Conservation (phyloP, 2,888 invertebrate species). For the Caenorhabditis sp. region DNA sequence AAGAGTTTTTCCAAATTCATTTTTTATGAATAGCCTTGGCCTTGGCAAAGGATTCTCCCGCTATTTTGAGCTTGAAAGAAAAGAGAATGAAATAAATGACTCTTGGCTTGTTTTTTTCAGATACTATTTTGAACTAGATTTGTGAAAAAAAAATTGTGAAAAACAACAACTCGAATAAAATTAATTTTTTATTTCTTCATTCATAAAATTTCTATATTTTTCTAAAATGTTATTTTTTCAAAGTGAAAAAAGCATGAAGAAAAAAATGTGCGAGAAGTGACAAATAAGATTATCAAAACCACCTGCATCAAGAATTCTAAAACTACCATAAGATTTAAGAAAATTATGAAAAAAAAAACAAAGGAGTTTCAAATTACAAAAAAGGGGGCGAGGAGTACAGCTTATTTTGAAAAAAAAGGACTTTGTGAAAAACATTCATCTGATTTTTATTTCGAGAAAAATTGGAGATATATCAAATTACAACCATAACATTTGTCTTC, state of each 20-base stretch:
- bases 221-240: not conserved
- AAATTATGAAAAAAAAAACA: not conserved
- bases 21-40: too few species aligned
- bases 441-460: too few species aligned
- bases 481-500: not conserved
- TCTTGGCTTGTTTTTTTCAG: too few species aligned
- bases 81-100: too few species aligned
- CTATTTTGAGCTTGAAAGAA: too few species aligned
- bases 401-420: not conserved
- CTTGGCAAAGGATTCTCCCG: too few species aligned
- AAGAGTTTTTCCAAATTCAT: too few species aligned
- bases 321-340: not conserved
- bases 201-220: not conserved
- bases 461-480: not conserved
- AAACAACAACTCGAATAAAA: too few species aligned
- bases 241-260: not conserved
- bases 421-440: too few species aligned
- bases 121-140: too few species aligned
- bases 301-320: not conserved
- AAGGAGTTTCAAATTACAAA: not conserved
- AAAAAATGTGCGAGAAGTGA: not conserved
- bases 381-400: not conserved
- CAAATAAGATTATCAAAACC: not conserved
- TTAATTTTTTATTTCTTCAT: too few species aligned
- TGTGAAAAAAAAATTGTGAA: too few species aligned